A percentile compares a stretch with the other conserved stretches of the same genome.
Conservation (phyloP, 1,140 invertebrate genomes). For the Camponotus vicinus region DNA sequence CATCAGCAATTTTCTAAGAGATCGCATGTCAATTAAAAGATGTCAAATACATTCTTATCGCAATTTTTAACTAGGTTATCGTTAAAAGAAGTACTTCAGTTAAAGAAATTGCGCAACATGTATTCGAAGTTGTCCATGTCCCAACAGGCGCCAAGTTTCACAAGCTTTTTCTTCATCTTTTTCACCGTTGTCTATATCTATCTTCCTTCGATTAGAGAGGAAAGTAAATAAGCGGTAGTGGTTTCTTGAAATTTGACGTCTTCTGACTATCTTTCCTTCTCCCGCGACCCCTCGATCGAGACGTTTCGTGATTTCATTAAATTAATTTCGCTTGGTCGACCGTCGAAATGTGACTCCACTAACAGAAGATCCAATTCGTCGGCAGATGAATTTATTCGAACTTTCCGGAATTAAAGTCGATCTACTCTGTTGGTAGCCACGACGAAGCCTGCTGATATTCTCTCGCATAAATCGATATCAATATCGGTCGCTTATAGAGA, state of each 20-base stretch:
- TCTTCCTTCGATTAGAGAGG: neutral
- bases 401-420: constrained; percentile 61
- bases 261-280: neutral
- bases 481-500: constrained; percentile 51
- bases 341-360: constrained; percentile 40
- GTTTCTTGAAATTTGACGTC: constrained; percentile 38
- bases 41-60: constrained; percentile 37
- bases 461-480: constrained; percentile 58
- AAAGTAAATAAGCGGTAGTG: neutral
- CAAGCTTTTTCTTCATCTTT: neutral
- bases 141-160: neutral
- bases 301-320: constrained; percentile 57
- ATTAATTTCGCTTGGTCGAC: constrained; percentile 47
- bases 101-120: constrained; percentile 2
- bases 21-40: constrained; percentile 30
- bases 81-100: neutral
- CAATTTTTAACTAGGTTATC: constrained; percentile 8
- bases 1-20: neutral
- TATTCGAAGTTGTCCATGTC: constrained; percentile 14
- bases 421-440: neutral
- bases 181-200: neutral
- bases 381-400: constrained; percentile 58
- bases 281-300: constrained; percentile 13
- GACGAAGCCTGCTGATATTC: constrained; percentile 5
- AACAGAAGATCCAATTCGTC: constrained; percentile 38